Evolutionary conservation across 2,113 vertebrate species (phyloP).

Genomic region (Candoia aspera): DNA sequence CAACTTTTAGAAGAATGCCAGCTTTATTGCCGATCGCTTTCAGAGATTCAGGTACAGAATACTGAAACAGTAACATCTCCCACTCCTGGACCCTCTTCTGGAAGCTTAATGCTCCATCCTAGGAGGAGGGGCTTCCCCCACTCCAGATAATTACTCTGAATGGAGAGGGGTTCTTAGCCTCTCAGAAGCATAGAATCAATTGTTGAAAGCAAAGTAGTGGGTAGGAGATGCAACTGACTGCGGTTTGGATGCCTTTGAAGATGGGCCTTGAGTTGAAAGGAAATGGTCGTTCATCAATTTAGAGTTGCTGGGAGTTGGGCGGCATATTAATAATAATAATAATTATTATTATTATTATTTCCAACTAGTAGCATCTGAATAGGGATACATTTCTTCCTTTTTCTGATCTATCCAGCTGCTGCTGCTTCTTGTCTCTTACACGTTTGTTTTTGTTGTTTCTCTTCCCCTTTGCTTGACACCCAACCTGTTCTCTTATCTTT

Average conservation of each 20-base stretch:
- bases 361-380: background rate
- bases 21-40: background rate
- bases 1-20: slow-evolving; percentile 11
- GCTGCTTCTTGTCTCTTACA: no score
- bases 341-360: background rate
- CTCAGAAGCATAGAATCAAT: background rate
- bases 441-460: no score
- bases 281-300: background rate
- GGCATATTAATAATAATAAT: no score
- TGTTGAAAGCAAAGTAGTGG: background rate
- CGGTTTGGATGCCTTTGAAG: background rate
- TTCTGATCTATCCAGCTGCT: no score
- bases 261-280: background rate
- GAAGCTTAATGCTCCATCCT: background rate
- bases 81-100: background rate
- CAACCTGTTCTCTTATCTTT: background rate
- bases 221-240: background rate
- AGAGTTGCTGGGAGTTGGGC: background rate
- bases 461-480: background rate
- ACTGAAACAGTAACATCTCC: background rate
- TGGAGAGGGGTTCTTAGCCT: background rate
- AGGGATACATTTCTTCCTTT: background rate
- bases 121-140: background rate
- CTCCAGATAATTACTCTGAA: background rate
- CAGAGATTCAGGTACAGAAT: background rate